Conservation (phyloP, 2,113 vertebrate species). For the Heterocephalus glaber region DNA sequence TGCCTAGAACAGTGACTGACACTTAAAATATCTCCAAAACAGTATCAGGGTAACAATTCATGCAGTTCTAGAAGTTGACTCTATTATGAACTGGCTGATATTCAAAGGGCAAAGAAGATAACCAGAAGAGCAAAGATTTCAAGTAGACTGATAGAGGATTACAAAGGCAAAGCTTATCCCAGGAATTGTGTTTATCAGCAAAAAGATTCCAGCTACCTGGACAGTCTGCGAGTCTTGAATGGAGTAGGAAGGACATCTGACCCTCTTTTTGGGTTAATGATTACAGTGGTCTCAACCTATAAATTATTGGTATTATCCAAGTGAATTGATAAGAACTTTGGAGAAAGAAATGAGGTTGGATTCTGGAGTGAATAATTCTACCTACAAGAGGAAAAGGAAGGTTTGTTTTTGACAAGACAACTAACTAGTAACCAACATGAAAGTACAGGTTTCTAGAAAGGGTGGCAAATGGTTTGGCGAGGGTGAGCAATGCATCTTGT, state of each 20-base stretch:
- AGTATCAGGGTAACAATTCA: not conserved
- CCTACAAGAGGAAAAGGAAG: not conserved
- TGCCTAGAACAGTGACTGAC: not conserved
- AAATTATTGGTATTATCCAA: not conserved
- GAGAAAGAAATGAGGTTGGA: not conserved
- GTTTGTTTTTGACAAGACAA: not conserved
- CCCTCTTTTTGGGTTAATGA: not conserved
- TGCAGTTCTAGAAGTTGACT: not conserved
- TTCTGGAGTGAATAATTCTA: not conserved
- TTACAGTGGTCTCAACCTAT: not conserved
- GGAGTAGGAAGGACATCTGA: not conserved
- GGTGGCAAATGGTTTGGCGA: not conserved
- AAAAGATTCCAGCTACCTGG: not conserved
- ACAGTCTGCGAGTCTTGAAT: not conserved
- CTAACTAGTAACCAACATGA: not conserved
- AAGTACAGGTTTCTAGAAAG: not conserved
- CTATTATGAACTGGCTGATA: not conserved
- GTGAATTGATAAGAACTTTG: not conserved
- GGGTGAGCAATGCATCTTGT: not conserved
- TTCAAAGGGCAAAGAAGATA: not conserved
- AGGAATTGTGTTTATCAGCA: not conserved
- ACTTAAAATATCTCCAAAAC: not conserved
- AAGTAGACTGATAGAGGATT: not conserved
- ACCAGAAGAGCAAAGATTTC: not conserved
- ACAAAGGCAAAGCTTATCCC: not conserved